These are phyloP conservation scores for Amphipyra berbera DNA, from an alignment of 2,888 invertebrate genomes.

Conservation along the genomic window DNA sequence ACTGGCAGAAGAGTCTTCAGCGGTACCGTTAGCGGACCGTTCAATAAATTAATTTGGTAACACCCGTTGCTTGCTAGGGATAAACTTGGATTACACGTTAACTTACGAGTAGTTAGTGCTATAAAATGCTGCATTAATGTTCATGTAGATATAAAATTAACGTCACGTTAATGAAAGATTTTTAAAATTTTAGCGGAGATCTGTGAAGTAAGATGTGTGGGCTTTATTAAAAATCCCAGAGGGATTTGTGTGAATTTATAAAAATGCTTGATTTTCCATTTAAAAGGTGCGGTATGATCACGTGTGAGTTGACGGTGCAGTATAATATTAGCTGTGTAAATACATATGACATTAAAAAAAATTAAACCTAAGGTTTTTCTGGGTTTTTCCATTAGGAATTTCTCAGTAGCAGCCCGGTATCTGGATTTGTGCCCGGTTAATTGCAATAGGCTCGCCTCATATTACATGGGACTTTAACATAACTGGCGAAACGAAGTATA, in stretches of 20 bases:
- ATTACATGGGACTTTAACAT: too few relatives aligned
- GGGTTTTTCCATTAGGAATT: too few relatives aligned
- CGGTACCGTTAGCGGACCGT: conserved; percentile 83
- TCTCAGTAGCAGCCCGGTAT: too few relatives aligned
- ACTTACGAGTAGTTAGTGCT: conserved; percentile 46
- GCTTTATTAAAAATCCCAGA: conserved; percentile 22
- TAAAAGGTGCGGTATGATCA: background rate
- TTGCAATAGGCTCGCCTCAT: too few relatives aligned
- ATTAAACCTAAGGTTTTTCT: too few relatives aligned
- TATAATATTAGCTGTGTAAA: background rate
- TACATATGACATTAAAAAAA: too few relatives aligned
- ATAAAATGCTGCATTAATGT: conserved; percentile 45
- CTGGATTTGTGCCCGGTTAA: too few relatives aligned
- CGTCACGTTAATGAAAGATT: conserved; percentile 52
- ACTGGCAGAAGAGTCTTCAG: conserved; percentile 85
- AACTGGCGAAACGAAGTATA: too few relatives aligned
- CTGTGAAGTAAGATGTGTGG: conserved; percentile 44
- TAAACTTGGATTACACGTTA: conserved; percentile 57
- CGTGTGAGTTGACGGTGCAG: background rate
- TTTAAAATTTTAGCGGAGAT: conserved; percentile 52
- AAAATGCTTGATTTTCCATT: background rate
- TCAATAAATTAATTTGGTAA: conserved; percentile 85
- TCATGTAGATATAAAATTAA: conserved; percentile 51
- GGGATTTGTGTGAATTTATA: conserved; percentile 25
- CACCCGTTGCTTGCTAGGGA: conserved; percentile 59